Percentiles rank a stretch among this genome's conserved stretches.
Conservation (phyloP, 2,888 invertebrate species). For the Zygothrica quintamaculata region DNA sequence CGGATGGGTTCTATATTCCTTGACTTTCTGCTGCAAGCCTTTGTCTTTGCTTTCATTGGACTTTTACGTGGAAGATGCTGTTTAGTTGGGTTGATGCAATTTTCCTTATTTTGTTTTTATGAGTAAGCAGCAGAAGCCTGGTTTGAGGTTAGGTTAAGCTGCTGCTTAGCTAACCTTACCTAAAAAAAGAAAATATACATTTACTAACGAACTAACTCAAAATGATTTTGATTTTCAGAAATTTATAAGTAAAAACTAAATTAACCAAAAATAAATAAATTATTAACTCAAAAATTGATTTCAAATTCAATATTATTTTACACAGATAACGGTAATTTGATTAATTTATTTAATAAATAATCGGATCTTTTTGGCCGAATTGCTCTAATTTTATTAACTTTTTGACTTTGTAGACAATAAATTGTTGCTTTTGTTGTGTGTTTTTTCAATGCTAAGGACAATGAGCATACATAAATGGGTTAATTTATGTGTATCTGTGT, state of each 20-base stretch:
- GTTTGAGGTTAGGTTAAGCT: slow-evolving; percentile 17
- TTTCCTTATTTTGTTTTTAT: slow-evolving; percentile 39
- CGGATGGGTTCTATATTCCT: slow-evolving; percentile 45
- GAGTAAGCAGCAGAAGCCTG: slow-evolving; percentile 10
- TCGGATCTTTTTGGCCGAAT: not conserved
- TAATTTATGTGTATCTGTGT: slow-evolving; percentile 29
- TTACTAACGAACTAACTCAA: slow-evolving; percentile 20
- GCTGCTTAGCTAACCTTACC: slow-evolving; percentile 23
- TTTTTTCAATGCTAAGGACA: slow-evolving; percentile 39
- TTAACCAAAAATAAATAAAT: too few relatives aligned
- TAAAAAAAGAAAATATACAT: slow-evolving; percentile 11
- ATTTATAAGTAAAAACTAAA: not conserved
- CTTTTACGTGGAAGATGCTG: slow-evolving; percentile 48
- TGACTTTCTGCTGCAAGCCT: slow-evolving; percentile 75
- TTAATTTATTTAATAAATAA: too few relatives aligned
- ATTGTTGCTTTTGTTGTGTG: slow-evolving; percentile 28
- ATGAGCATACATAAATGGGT: slow-evolving; percentile 68
- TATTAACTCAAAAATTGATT: too few relatives aligned
- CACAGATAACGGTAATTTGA: too few relatives aligned
- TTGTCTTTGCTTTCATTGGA: slow-evolving; percentile 48
- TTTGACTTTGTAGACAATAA: not conserved
- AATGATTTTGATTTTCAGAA: slow-evolving; percentile 25
- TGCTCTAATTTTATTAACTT: not conserved
- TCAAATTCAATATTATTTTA: too few relatives aligned
- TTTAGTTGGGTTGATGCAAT: slow-evolving; percentile 24